Evolutionary conservation across 2,113 vertebrate species (phyloP), one percentile per base, ranked within the genome.

Genomic region (Camarhynchus parvulus): DNA sequence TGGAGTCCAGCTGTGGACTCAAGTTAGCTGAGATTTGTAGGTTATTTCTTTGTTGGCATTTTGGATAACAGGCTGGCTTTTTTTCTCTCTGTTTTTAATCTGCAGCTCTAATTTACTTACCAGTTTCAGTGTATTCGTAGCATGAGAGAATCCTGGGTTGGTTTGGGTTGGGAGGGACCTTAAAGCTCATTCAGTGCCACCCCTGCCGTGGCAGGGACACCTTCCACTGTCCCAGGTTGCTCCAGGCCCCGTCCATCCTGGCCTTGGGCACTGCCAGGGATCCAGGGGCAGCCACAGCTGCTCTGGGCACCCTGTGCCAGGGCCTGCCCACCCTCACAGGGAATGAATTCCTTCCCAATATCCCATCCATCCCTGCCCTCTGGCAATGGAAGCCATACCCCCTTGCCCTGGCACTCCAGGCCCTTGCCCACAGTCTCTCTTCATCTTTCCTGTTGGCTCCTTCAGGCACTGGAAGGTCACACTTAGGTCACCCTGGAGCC

Each of bases 311-410:
- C 30, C 59, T 74, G 44, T 74, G 33, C 68, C 13, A 19, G 52
- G 15, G 2, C 18, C 15, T 74, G 0, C 0, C 7, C 77, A 33
- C 27, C 42, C 44, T 81, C 19, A 0, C 15, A 59, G 23, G 4
- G 3, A 30, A n/a, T n/a, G 0, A 11, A 50, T 67, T 52, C 0
- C 10, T 20, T 24, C 44, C 37, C 61, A 58, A 0, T 16, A 30
- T n/a, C 44, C 61, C 15, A 46, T 5, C 13, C 0, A 11, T 0
- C 13, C 1, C 68, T 67, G 44, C 6, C 23, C 37, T 39, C 33
- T 59, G 19, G 1, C 68, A 37, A 1, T 37, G 22, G 76, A 37
- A 59, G 31, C 52, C 37, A 33, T 66, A 50, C 33, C 15, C 11
- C 5, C 1, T 24, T 59, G 37, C 33, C 12, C 37, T 74, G 61